A percentile compares a stretch with the other conserved stretches of the same genome.
These are phyloP conservation scores for Atethmia centrago DNA, from an alignment of 2,888 invertebrate species.

Conservation along the genomic window DNA sequence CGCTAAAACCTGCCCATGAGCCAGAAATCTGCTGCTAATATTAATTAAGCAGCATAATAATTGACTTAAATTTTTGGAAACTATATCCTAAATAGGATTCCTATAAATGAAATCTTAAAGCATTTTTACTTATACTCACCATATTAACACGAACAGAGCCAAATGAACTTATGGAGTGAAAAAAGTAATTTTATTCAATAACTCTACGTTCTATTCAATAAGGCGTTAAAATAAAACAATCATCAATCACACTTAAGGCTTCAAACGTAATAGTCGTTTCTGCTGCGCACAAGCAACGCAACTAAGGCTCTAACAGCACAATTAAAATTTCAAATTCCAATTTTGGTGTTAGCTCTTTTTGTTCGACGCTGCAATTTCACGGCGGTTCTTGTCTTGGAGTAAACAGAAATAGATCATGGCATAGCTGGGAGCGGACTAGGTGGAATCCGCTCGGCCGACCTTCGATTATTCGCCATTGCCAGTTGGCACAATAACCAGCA, in stretches of 20 bases:
- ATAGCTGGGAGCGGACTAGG: slow-evolving; percentile 54
- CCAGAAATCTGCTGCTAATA: not conserved
- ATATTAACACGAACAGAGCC: not conserved
- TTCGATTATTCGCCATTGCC: slow-evolving; percentile 79
- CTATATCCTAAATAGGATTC: no score
- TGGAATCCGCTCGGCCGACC: slow-evolving; percentile 73
- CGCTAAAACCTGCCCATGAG: not conserved
- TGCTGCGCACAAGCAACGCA: slow-evolving; percentile 55
- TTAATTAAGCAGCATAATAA: not conserved
- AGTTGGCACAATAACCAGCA: slow-evolving; percentile 79
- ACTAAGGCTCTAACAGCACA: slow-evolving; percentile 70
- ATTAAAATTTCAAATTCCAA: slow-evolving; percentile 80
- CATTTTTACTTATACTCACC: not conserved
- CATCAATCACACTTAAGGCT: slow-evolving; percentile 71
- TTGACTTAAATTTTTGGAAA: not conserved
- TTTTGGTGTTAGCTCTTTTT: slow-evolving; percentile 74
- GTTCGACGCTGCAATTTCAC: slow-evolving; percentile 69
- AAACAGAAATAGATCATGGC: slow-evolving; percentile 77
- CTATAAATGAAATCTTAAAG: no score
- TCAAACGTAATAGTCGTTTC: slow-evolving; percentile 61
- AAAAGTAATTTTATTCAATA: slow-evolving; percentile 23
- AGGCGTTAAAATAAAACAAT: slow-evolving; percentile 64
- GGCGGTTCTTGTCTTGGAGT: slow-evolving; percentile 71
- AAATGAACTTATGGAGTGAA: slow-evolving; percentile 12
- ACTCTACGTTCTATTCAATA: slow-evolving; percentile 57